These are phyloP conservation scores for Panagrolaimus sp. DNA, from an alignment of 1,140 invertebrate genomes.

Conservation along the genomic window DNA sequence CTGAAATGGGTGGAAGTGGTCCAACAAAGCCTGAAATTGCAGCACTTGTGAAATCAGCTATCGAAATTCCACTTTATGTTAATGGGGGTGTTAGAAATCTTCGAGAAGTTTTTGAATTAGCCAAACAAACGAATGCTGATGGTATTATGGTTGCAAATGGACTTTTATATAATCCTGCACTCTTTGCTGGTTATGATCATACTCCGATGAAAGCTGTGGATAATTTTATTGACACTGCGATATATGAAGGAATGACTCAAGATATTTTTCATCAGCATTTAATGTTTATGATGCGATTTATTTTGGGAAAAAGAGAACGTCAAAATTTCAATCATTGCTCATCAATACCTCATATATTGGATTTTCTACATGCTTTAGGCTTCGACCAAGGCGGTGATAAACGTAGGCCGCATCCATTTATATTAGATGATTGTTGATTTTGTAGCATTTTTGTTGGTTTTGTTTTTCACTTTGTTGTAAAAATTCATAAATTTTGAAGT, in stretches of 20 bases:
- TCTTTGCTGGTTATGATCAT: slow-evolving; percentile 3
- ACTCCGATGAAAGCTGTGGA: neutral
- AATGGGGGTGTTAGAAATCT: neutral
- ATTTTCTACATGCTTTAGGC: neutral
- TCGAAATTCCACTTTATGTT: neutral
- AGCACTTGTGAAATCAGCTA: neutral
- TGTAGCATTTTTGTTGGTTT: too few species aligned
- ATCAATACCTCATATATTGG: neutral
- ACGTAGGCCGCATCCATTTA: too few species aligned
- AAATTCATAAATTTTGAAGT: too few species aligned
- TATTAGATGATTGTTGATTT: too few species aligned
- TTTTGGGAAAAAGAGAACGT: neutral
- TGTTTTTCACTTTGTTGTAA: too few species aligned
- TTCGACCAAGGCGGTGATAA: neutral
- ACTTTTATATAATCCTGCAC: neutral
- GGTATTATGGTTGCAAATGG: slow-evolving; percentile 8
- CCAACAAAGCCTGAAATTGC: neutral
- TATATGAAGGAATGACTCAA: neutral
- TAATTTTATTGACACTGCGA: neutral
- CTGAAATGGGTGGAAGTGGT: slow-evolving; percentile 3
- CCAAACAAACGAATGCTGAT: neutral
- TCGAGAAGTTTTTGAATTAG: neutral
- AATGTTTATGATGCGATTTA: slow-evolving; percentile 9
- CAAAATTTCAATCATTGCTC: slow-evolving; percentile 3
- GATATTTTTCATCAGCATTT: slow-evolving; percentile 6